Evolutionary conservation across 2,113 vertebrate species (phyloP).

Genomic region (Neolamprologus toae): DNA sequence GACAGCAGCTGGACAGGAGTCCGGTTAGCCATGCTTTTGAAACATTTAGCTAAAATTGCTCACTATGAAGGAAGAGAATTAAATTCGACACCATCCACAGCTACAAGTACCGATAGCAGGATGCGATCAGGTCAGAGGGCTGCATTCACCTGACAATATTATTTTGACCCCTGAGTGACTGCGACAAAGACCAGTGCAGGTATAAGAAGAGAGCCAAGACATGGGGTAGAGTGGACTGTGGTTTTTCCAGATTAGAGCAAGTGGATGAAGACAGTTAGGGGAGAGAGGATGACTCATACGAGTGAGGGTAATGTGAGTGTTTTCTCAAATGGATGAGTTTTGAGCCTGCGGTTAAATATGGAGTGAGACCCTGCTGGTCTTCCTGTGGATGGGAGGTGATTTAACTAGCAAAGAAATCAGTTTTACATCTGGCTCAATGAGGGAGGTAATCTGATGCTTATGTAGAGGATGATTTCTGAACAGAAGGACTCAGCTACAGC

Average conservation of each 20-base stretch:
- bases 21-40: background rate
- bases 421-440: background rate
- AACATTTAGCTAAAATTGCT: background rate
- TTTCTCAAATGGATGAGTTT: background rate
- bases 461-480: background rate
- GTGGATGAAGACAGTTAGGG: background rate
- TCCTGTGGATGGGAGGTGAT: background rate
- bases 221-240: background rate
- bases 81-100: background rate
- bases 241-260: background rate
- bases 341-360: background rate
- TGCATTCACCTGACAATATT: background rate
- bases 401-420: background rate
- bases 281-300: background rate
- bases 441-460: background rate
- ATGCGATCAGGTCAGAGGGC: background rate
- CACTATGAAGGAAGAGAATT: background rate
- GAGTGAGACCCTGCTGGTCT: background rate
- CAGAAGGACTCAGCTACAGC: background rate
- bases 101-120: background rate
- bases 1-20: background rate
- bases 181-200: background rate
- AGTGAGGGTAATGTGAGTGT: background rate
- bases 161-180: background rate
- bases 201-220: background rate